A percentile compares a stretch with the other conserved stretches of the same genome.
These are phyloP conservation scores for Diadema setosum DNA, from an alignment of 35 echinoderm and acorn worm genomes.

Conservation along the genomic window DNA sequence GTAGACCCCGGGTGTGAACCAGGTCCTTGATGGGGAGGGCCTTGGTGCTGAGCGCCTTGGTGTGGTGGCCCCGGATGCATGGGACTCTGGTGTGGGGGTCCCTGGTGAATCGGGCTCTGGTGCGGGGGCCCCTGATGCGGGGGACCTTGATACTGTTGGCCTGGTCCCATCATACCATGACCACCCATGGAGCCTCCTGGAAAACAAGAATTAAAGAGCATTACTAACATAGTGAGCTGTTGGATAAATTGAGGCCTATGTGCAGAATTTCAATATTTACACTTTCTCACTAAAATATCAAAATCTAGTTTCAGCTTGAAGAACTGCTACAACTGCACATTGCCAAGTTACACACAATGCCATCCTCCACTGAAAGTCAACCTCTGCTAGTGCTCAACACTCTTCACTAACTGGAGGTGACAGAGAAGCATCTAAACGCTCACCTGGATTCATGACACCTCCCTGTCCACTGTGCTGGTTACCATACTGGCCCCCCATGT, in stretches of 20 bases:
- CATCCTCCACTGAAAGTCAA: no score
- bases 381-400: no score
- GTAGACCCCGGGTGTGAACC: background rate
- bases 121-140: background rate
- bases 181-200: conserved; percentile 20
- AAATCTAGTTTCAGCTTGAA: no score
- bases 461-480: background rate
- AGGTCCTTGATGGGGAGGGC: conserved; percentile 11
- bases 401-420: no score
- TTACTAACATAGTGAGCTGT: no score
- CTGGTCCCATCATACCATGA: conserved; percentile 32
- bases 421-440: no score
- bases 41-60: background rate
- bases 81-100: background rate
- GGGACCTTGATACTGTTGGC: conserved; percentile 11
- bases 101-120: background rate
- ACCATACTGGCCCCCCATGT: conserved; percentile 9
- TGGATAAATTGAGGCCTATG: no score
- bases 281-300: no score
- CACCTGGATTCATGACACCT: background rate
- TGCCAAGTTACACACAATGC: no score
- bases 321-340: no score
- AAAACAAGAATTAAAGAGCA: background rate
- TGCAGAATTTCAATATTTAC: no score
- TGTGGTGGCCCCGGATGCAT: background rate